Conservation (phyloP, 2,797 vertebrate species). For the Acrocephalus scirpaceus region DNA sequence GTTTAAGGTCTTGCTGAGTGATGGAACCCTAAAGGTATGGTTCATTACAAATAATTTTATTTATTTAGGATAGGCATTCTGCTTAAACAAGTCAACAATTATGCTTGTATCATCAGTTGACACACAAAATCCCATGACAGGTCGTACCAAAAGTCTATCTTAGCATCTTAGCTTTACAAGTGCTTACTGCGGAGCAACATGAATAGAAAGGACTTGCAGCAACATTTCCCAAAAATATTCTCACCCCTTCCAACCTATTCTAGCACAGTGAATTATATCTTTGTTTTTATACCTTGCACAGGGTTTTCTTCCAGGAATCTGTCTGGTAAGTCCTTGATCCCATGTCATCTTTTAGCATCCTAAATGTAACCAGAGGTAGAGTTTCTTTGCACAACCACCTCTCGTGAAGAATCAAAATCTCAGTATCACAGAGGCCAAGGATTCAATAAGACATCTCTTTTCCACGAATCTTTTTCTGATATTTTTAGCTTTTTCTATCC, state of each 20-base stretch:
- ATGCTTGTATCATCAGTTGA: background rate
- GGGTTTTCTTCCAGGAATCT: background rate
- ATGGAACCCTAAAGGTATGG: background rate
- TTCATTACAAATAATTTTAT: background rate
- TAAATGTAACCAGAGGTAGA: background rate
- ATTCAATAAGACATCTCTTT: background rate
- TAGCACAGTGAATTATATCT: background rate
- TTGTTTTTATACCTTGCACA: background rate
- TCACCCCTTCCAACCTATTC: background rate
- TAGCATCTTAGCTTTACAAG: background rate
- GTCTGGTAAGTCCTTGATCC: background rate
- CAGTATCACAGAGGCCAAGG: background rate
- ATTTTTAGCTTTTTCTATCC: background rate
- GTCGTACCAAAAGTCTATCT: background rate
- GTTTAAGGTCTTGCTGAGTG: background rate
- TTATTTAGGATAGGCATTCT: background rate
- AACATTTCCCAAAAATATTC: background rate
- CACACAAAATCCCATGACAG: background rate
- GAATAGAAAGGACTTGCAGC: background rate
- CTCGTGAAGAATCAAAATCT: background rate
- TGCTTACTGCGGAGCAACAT: background rate
- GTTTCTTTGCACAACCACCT: background rate
- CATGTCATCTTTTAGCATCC: background rate
- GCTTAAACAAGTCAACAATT: background rate
- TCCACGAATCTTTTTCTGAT: background rate